phyloP scores from a whole-genome alignment of 1,140 invertebrate genomes.

The Orchesella cincta region DNA sequence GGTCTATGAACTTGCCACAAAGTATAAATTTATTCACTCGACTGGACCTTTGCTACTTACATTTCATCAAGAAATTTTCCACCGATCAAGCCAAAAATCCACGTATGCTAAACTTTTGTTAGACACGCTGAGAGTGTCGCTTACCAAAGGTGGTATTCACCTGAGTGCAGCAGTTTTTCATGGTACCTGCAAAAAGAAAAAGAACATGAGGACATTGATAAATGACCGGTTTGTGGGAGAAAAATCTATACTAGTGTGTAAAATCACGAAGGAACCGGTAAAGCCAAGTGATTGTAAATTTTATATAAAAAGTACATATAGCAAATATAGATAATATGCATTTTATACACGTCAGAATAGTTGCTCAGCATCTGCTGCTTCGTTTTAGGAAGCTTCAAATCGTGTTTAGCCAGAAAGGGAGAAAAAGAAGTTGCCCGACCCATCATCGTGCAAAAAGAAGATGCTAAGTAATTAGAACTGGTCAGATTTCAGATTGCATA shows the following conservation, averaged over 20 bases:
- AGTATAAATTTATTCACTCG: not conserved
- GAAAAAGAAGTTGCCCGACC: not conserved
- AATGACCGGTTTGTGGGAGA: constrained; percentile 16
- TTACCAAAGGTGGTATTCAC: not conserved
- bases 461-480: constrained; percentile 8
- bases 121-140: too few species aligned
- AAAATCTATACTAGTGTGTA: not conserved
- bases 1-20: constrained; percentile 13
- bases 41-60: not conserved
- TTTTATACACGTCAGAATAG: not conserved
- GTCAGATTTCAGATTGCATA: constrained; percentile 6
- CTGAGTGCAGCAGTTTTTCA: not conserved
- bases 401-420: not conserved
- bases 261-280: not conserved
- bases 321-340: not conserved
- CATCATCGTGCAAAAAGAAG: not conserved
- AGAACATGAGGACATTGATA: constrained; percentile 2
- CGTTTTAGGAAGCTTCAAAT: not conserved
- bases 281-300: not conserved
- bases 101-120: too few species aligned
- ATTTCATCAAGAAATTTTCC: not conserved
- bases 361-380: not conserved
- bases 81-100: not conserved
- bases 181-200: not conserved
- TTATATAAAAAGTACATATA: not conserved